Conservation (phyloP, 2,113 vertebrate genomes). For the Okapia johnstoni region DNA sequence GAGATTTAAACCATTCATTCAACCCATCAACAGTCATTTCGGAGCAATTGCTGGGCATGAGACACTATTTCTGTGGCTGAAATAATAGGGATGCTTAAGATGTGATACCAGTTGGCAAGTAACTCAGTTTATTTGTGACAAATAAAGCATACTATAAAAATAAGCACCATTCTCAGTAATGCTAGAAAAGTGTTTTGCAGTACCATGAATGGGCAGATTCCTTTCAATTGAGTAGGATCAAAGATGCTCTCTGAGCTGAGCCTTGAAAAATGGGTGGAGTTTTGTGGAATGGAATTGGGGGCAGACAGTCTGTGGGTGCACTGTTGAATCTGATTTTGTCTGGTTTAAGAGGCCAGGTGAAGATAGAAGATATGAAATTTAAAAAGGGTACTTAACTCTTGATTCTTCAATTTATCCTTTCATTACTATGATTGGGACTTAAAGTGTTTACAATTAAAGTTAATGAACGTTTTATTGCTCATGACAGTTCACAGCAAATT, state of each 20-base stretch:
- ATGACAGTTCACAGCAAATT: conserved; percentile 76
- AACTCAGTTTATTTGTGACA: not conserved
- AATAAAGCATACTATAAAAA: not conserved
- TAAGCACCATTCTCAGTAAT: not conserved
- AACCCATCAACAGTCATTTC: not conserved
- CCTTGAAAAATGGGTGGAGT: not conserved
- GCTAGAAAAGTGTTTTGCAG: not conserved
- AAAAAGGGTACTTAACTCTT: conserved; percentile 75
- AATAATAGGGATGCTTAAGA: not conserved
- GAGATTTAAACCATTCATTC: not conserved
- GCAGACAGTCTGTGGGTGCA: not conserved
- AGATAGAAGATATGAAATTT: conserved; percentile 72
- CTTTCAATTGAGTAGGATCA: not conserved
- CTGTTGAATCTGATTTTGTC: conserved; percentile 6
- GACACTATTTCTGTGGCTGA: not conserved
- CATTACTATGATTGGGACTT: conserved; percentile 69
- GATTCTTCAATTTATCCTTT: conserved; percentile 76
- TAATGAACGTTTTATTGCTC: conserved; percentile 79
- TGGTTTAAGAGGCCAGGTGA: conserved; percentile 62
- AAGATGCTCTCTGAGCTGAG: not conserved
- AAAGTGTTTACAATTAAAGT: conserved; percentile 76
- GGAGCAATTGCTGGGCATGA: not conserved
- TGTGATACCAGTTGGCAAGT: not conserved
- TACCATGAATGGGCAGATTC: not conserved
- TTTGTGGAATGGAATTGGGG: not conserved